Evolutionary conservation across 1,140 invertebrate genomes (phyloP), one percentile per base, ranked within the genome.

Genomic region (Helicoverpa zea): DNA sequence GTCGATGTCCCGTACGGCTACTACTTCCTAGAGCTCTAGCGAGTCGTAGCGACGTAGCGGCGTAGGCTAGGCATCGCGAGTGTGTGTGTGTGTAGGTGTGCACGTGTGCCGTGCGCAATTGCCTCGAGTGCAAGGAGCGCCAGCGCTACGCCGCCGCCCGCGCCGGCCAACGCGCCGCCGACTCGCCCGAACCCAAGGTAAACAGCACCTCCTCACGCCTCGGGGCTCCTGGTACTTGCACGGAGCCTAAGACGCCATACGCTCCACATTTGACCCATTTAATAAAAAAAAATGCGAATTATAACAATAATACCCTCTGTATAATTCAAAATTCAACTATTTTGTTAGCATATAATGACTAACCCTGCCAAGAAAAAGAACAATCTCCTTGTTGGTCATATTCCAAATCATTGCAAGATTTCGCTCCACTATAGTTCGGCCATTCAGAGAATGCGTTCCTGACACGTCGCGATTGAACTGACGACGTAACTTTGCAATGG

Each of bases 61-160:
- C 52, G 78, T 52, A 84, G 85, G 84, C 87, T 87, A 84, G 84
- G 85, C 79, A 85, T 76, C 64, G 30, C 75, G 80, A 79, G 83
- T 82, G 72, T 64, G 80, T 82, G 89, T 95, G 92, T 96, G 95
- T 91, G 95, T 96, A 97, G 98, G 98, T 99, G 88, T 99, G 98
- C 96, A 99, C 99, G 91, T 98, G 98, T 96, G 98, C 99, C 85
- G 99, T 99, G 87, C 97, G 99, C 91, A 99, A 99, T 96, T 99
- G 99, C 95, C 97, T 99, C 91, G 99, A 99, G 96, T 99, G 98
- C 96, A 98, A 99, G 96, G 98, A 99, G 95, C 96, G 98, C 84
- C 97, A 97, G 91, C 97, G 98, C 85, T 96, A 89, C 81, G 89
- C 91, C 30, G 90, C 91, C 77, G 87, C 89, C 9, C 87, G 88